Evolutionary conservation across 2,113 vertebrate genomes (phyloP), one percentile per base, ranked within the genome.

Genomic region (Poicephalus meyeri): DNA sequence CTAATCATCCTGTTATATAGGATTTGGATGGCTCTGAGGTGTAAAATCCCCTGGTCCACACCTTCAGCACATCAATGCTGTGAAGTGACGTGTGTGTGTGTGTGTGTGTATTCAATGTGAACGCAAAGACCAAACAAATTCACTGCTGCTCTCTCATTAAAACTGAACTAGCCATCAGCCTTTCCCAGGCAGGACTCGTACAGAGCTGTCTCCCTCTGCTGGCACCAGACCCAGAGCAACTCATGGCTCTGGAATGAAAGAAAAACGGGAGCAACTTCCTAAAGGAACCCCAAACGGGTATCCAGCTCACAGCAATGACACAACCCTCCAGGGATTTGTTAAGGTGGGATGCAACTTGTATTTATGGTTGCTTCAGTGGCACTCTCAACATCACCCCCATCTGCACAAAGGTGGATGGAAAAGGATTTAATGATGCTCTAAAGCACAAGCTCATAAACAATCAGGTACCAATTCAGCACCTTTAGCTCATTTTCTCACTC

Each of bases 311-410:
- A 3, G 18, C 42, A 69, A 33, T 20, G 28, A 70, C 20, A 31
- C 0, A 0, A 39, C 23, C 19, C 33, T 80, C 15, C 23, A n/a
- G 2, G 11, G 9, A 17, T 1, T 3, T 0, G 0, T 41, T 56
- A 68, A 41, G 15, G 20, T 12, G 58, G 25, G 66, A 52, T 8
- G 16, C 16, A 58, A 63, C 47, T 58, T 29, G 3, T 18, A 25
- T 13, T 42, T 33, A 33, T 3, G 3, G 15, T 0, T 3, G 53
- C 15, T 71, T 63, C 56, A 23, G 12, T 0, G 9, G 61, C n/a
- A 71, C 12, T 39, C 55, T 44, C 1, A 2, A 20, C 33, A 39
- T n/a, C 50, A 33, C 16, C 8, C 14, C 4, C 2, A 23, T 53
- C 70, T 37, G 25, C 0, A 3, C 44, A 49, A 24, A 69, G 11